These are phyloP conservation scores for Gymnocephalus cernua DNA, from an alignment of 2,113 vertebrate species.

Conservation along the genomic window DNA sequence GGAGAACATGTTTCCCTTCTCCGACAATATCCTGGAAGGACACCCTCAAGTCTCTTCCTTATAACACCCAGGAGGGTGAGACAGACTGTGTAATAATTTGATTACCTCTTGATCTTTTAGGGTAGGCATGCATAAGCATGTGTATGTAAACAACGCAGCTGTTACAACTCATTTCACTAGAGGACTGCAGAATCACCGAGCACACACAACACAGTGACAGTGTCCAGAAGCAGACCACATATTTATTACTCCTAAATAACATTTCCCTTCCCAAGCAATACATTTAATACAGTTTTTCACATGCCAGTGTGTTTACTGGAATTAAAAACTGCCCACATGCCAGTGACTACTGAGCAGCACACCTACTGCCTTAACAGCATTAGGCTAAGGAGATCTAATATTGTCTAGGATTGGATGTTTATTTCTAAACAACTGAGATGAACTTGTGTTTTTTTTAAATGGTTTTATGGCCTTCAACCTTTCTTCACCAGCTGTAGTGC, in stretches of 20 bases:
- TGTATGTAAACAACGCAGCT: conserved; percentile 27
- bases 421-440: conserved; percentile 8
- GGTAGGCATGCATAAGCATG: conserved; percentile 18
- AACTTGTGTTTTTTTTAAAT: conserved; percentile 23
- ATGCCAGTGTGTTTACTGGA: conserved; percentile 35
- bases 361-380: conserved; percentile 32
- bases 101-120: conserved; percentile 46
- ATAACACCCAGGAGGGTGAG: conserved; percentile 35
- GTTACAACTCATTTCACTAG: conserved; percentile 20
- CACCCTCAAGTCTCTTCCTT: conserved; percentile 33
- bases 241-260: conserved; percentile 42
- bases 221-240: conserved; percentile 21
- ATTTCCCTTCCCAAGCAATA: conserved; percentile 31
- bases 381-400: conserved; percentile 11
- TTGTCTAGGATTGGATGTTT: conserved; percentile 16
- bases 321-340: conserved; percentile 6
- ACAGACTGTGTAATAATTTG: conserved; percentile 53
- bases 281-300: conserved; percentile 36
- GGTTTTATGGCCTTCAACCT: conserved; percentile 29
- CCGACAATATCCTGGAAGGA: conserved; percentile 37
- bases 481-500: conserved; percentile 24
- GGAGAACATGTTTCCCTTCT: conserved; percentile 24
- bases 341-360: conserved; percentile 21
- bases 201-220: background rate
- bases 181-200: conserved; percentile 2